Base-by-base conservation (phyloP, 2,113 vertebrate species). In the Oenanthe melanoleuca region DNA sequence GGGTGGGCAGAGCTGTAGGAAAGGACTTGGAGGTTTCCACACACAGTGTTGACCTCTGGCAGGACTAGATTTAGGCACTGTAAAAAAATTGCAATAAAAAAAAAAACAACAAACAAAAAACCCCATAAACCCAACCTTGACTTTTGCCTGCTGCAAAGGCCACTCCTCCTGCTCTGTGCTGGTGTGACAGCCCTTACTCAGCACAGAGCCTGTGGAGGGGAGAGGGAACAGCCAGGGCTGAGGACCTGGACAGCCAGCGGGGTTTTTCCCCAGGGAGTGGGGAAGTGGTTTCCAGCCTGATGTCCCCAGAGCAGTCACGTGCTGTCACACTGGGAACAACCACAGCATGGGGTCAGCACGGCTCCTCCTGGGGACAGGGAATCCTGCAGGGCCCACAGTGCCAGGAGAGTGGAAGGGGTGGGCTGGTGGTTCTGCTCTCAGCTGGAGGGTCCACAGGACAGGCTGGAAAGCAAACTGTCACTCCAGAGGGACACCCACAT, bases 381-480 rank as follows among this genome's bases (percentile, higher is more conserved):
- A 6, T 7, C 34, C 0, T 3, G 34, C 2, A 2, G 47, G 89
- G 20, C 25, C 63, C 63, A 12, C 63, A 22, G 63, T 4, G n/a
- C 26, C 9, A 1, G 37, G 13, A 16, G 31, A 19, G 22, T 0
- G 2, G 13, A 26, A 9, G 0, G 11, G 50, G 2, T 7, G 71
- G 20, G 38, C 37, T 11, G 50, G 3, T 11, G 61, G 17, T 33
- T 23, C 63, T 31, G 34, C 14, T 47, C 15, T 47, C 11, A 2
- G 17, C 2, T 6, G 3, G 22, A 45, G n/a, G 19, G 37, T 4
- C 21, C 1, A 1, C 25, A 20, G 74, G 40, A 14, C 28, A 0
- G 61, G 69, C 37, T 29, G 7, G 56, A 61, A 24, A 49, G 26
- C 55, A 12, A 53, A 20, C 2, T 2, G 53, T 34, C 6, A 3